Percentiles rank a stretch among this genome's conserved stretches.
Conservation (phyloP, 2,113 vertebrate genomes). For the Ailuropoda melanoleuca region DNA sequence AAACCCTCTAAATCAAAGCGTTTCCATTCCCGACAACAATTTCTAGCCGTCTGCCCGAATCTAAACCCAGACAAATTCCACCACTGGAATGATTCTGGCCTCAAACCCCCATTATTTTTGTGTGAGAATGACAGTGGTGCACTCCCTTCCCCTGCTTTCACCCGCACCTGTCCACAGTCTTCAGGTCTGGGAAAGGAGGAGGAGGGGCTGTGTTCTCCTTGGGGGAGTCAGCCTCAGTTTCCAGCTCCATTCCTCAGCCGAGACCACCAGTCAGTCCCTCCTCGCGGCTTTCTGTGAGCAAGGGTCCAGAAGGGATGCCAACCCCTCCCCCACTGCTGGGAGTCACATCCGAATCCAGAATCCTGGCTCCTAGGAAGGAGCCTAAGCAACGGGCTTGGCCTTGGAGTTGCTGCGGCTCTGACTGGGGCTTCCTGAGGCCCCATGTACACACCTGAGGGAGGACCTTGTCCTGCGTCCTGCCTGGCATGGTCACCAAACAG, state of each 20-base stretch:
- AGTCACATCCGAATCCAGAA: fast-evolving
- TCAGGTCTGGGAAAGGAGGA: background rate
- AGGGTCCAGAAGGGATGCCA: background rate
- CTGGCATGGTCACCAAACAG: fast-evolving
- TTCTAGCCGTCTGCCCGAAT: background rate
- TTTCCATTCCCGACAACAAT: background rate
- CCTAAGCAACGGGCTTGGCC: fast-evolving
- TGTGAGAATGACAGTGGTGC: background rate
- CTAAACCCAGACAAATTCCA: background rate
- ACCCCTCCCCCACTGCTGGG: fast-evolving
- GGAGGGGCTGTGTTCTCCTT: background rate
- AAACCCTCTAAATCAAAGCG: background rate
- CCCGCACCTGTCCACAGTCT: background rate
- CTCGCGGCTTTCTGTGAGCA: too few relatives aligned
- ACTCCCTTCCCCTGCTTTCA: too few relatives aligned
- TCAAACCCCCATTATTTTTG: background rate
- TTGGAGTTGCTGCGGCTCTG: fast-evolving
- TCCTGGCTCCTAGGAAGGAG: fast-evolving
- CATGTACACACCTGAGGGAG: fast-evolving
- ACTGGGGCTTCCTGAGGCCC: background rate
- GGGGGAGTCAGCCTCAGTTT: background rate
- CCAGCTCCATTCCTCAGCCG: background rate
- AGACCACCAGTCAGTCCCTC: background rate
- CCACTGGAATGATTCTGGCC: background rate
- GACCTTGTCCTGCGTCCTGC: background rate